Percentiles rank a stretch among this genome's conserved stretches.
phyloP scores from a whole-genome alignment of 2,888 invertebrate genomes.

The Scrobipalpa costella region DNA sequence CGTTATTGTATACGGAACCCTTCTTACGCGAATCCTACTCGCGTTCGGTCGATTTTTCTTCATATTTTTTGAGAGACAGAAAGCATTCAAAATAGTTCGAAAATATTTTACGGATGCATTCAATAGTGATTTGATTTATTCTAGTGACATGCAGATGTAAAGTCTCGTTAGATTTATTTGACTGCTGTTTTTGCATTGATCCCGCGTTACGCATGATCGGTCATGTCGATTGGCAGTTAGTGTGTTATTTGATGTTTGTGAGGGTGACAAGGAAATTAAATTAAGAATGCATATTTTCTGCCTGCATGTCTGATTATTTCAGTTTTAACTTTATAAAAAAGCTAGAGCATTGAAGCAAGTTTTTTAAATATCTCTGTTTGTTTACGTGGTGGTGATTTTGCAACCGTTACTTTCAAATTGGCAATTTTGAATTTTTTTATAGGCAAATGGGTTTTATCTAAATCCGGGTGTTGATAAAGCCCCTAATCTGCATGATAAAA shows the following conservation, averaged over 20 bases:
- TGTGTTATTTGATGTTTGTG: conserved; percentile 45
- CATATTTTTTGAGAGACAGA: conserved; percentile 52
- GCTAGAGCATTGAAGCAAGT: too few species aligned
- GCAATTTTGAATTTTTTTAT: conserved; percentile 8
- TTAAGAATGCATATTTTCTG: conserved; percentile 33
- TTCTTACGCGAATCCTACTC: too few species aligned
- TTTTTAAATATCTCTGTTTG: too few species aligned
- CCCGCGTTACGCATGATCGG: conserved; percentile 74
- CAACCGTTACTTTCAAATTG: conserved; percentile 5
- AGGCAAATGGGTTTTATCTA: conserved; percentile 47
- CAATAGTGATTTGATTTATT: conserved; percentile 81
- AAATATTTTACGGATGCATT: conserved; percentile 79
- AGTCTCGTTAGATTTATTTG: conserved; percentile 80
- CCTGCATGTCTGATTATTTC: conserved; percentile 36
- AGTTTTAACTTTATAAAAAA: neutral
- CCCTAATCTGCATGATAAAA: conserved; percentile 78
- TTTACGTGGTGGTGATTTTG: neutral
- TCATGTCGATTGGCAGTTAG: conserved; percentile 77
- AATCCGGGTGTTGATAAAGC: conserved; percentile 65
- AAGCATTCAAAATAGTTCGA: conserved; percentile 78
- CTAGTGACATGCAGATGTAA: conserved; percentile 79
- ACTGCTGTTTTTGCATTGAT: conserved; percentile 77
- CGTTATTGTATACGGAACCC: too few species aligned
- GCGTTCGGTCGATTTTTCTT: too few species aligned
- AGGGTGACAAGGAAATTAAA: conserved; percentile 45